These are phyloP conservation scores for Leucosticte australis DNA, from an alignment of 2,113 vertebrate genomes.

Conservation along the genomic window DNA sequence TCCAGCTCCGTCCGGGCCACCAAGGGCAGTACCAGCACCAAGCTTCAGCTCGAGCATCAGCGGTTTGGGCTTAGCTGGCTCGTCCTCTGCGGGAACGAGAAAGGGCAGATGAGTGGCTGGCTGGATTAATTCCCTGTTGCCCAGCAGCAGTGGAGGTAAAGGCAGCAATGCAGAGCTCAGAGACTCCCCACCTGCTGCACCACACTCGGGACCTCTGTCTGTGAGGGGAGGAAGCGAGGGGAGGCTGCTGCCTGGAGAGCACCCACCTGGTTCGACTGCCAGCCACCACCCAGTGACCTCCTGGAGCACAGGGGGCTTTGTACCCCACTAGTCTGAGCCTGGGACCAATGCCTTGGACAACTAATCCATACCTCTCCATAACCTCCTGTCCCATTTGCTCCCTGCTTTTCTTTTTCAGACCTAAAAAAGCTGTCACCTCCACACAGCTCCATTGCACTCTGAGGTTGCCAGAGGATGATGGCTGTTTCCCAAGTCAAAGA, in stretches of 20 bases:
- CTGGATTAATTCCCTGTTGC: fast-evolving
- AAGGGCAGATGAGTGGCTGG: not conserved
- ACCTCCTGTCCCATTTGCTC: not conserved
- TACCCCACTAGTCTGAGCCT: fast-evolving
- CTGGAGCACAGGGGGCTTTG: fast-evolving
- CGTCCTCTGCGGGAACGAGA: not conserved
- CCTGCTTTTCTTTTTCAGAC: not conserved
- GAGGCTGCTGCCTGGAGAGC: not conserved
- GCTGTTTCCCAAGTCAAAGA: not conserved
- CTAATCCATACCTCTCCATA: not conserved
- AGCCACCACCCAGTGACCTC: not conserved
- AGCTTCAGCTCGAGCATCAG: not conserved
- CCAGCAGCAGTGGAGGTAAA: not conserved
- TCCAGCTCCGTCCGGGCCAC: not conserved
- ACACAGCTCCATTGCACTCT: not conserved
- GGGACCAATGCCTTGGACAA: not conserved
- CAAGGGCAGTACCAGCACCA: not conserved
- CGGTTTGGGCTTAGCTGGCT: not conserved
- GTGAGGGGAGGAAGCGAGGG: not conserved
- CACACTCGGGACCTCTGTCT: not conserved
- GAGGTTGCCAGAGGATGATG: not conserved
- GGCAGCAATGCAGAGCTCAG: not conserved
- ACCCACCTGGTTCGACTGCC: fast-evolving
- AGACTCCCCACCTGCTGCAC: not conserved
- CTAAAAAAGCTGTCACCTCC: not conserved